Evolutionary conservation across 2,113 vertebrate genomes (phyloP).

Genomic region (Callospermophilus lateralis): DNA sequence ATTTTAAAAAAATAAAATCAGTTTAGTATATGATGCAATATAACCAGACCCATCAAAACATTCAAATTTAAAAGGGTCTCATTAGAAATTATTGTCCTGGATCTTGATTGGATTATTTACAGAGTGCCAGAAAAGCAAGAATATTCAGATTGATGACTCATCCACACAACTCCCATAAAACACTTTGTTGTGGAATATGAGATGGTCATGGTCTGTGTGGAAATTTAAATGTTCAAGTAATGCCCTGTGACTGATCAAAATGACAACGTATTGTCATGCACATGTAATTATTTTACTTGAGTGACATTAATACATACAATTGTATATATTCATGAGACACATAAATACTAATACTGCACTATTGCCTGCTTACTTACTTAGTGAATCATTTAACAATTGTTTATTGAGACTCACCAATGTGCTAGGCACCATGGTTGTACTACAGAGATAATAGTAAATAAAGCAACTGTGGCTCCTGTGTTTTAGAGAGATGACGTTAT

Average conservation of each 20-base stretch:
- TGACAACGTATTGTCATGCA: background rate
- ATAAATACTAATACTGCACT: background rate
- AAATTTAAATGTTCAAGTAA: background rate
- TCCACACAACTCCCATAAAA: background rate
- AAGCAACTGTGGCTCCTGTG: background rate
- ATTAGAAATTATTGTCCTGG: background rate
- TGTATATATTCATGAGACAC: background rate
- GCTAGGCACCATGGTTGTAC: background rate
- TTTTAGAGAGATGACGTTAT: background rate
- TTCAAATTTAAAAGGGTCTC: background rate
- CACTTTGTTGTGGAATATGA: background rate
- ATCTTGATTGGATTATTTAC: background rate
- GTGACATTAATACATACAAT: background rate
- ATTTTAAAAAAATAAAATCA: background rate
- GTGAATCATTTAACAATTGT: background rate
- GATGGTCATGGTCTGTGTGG: background rate
- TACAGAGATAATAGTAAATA: background rate
- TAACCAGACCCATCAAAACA: conserved; percentile 4
- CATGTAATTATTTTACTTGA: background rate
- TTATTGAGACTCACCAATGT: background rate
- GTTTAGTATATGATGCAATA: background rate
- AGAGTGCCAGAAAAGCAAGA: background rate
- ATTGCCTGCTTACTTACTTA: conserved; percentile 3
- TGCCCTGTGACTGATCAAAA: background rate
- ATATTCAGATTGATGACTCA: background rate